These are phyloP conservation scores for Paracanthobrama guichenoti DNA, from an alignment of 2,113 vertebrate species.

Conservation along the genomic window DNA sequence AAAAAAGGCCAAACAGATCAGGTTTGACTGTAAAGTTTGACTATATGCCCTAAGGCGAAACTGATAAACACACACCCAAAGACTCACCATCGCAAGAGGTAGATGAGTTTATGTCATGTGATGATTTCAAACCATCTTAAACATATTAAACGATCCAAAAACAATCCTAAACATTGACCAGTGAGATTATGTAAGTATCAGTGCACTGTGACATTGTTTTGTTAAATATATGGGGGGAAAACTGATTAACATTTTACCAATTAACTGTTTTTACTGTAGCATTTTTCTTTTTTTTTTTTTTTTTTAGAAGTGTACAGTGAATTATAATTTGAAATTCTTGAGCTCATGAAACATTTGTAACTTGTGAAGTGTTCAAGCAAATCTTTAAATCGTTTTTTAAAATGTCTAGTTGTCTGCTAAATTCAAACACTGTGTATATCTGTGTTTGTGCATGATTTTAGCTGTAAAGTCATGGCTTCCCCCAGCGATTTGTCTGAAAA, in stretches of 20 bases:
- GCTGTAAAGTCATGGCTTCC: conserved; percentile 12
- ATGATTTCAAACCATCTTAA: neutral
- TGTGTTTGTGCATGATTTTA: conserved; percentile 5
- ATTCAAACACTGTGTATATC: neutral
- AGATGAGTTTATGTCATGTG: neutral
- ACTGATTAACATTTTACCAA: too few relatives aligned
- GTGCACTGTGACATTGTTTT: too few relatives aligned
- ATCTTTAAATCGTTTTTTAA: too few relatives aligned
- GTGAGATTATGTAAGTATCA: neutral
- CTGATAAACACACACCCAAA: neutral
- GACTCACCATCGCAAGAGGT: neutral
- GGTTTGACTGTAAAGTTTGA: too few relatives aligned
- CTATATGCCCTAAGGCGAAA: neutral
- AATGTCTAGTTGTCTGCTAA: neutral
- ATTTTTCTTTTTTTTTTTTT: neutral
- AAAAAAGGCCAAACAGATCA: too few relatives aligned
- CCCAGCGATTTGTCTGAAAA: neutral
- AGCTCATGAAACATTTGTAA: neutral
- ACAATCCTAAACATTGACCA: neutral
- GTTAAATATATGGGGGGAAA: too few relatives aligned
- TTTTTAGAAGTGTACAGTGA: too few relatives aligned
- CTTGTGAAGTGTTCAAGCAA: neutral
- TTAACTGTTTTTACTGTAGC: too few relatives aligned
- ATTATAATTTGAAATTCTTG: neutral
- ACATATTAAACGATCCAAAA: neutral